phyloP scores from a whole-genome alignment of 2,113 vertebrate genomes.

The Nesoenas mayeri region DNA sequence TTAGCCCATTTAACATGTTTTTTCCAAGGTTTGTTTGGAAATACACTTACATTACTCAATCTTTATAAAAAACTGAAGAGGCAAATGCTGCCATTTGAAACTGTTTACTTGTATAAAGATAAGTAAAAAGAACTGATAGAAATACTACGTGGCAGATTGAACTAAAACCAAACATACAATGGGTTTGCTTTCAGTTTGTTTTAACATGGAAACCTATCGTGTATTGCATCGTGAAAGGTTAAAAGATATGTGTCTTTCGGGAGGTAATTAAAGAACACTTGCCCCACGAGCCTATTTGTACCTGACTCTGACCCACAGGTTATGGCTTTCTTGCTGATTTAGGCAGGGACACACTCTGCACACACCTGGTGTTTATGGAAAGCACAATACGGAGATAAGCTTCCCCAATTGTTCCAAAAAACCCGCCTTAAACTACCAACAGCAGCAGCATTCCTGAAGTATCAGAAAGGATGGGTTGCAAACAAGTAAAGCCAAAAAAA shows the following conservation, averaged over 20 bases:
- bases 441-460: neutral
- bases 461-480: neutral
- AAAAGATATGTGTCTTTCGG: slow-evolving; percentile 48
- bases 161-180: neutral
- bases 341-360: neutral
- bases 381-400: neutral
- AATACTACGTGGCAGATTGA: slow-evolving; percentile 27
- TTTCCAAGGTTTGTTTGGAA: neutral
- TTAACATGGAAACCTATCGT: slow-evolving; percentile 3
- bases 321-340: slow-evolving; percentile 37
- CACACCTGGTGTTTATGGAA: slow-evolving; percentile 63
- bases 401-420: neutral
- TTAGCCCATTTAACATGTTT: neutral
- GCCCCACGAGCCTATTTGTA: slow-evolving; percentile 34
- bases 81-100: neutral
- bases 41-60: neutral
- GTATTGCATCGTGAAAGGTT: slow-evolving; percentile 27
- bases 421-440: neutral
- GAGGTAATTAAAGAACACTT: slow-evolving; percentile 61
- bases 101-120: neutral
- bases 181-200: slow-evolving; percentile 53
- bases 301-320: slow-evolving; percentile 53
- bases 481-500: neutral
- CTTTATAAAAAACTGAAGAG: neutral
- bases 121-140: neutral